Base-by-base conservation (phyloP, 2,113 vertebrate genomes). In the Phodopus roborovskii region DNA sequence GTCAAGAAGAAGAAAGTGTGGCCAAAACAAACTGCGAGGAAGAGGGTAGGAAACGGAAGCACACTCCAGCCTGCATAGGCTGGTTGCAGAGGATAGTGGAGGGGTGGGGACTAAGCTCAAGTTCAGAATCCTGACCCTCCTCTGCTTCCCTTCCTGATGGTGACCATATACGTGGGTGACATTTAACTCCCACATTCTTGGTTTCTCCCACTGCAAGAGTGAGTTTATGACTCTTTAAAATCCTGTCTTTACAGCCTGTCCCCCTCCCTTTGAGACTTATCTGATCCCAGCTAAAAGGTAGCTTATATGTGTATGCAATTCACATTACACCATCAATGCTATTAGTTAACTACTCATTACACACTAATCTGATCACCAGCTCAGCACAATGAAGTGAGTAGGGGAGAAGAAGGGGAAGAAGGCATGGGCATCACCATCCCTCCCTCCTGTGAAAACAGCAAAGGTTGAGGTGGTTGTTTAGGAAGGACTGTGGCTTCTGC, bases 391-490 rank as follows among this genome's bases (percentile, higher is more conserved):
- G 62, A 36, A 50, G 26, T 7, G 2, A 33, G 17, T 8, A 33
- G 11, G 13, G 0, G 0, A 13, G 10, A 7, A 1, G 0, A 7
- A 3, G 24, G 24, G 4, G 8, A 88, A 36, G 90, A 50, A n/a
- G 36, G 6, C 13, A 48, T 26, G 19, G 83, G 3, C 2, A 0
- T 0, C 1, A 2, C 1, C 0, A 0, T 60, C 6, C 2, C 16
- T 60, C 6, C 2, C 16, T 7, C 62, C 20, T 3, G 22, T 6
- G 22, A 1, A 60, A 19, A 39, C n/a, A 48, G 36, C 28, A 1
- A 5, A 20, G 26, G 78, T 15, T 0, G 0, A 11, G 0, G 30
- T 4, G 4, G 22, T 28, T 10, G 0, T 0, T 1, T 2, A 8
- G 8, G 10, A 2, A 6, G 42, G 10, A 0, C 45, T 45, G 24